These are phyloP conservation scores for Phaenicophaeus curvirostris DNA, from an alignment of 2,797 vertebrate species.

Conservation along the genomic window DNA sequence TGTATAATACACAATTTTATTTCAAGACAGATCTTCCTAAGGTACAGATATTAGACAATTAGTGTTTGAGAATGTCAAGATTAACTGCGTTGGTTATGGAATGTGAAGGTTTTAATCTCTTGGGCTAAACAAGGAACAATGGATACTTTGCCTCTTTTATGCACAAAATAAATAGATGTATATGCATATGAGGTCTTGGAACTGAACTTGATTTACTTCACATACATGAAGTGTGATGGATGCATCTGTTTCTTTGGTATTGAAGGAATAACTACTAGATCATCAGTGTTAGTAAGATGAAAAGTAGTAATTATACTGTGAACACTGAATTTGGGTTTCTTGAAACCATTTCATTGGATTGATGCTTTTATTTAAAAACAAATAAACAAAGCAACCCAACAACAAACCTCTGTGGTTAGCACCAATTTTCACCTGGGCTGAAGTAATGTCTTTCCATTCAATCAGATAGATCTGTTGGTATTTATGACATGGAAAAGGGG, in stretches of 20 bases:
- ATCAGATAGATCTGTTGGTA: background rate
- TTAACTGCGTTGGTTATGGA: background rate
- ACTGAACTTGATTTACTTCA: background rate
- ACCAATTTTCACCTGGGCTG: background rate
- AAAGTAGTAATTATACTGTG: background rate
- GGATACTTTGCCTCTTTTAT: background rate
- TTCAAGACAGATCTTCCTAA: conserved; percentile 9
- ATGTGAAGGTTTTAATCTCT: background rate
- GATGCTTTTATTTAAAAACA: background rate
- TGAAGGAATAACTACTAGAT: background rate
- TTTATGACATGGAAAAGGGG: background rate
- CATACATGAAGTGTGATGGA: background rate
- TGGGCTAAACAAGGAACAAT: background rate
- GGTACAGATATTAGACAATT: background rate
- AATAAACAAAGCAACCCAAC: background rate
- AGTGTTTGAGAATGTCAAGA: background rate
- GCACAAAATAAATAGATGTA: background rate
- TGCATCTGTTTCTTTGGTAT: background rate
- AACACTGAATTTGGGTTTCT: background rate
- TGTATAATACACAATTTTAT: background rate
- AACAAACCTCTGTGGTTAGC: background rate
- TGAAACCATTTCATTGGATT: background rate
- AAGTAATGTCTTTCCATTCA: background rate
- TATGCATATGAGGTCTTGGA: background rate
- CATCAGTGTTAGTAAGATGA: background rate